phyloP scores from a whole-genome alignment of 1,140 invertebrate genomes.

The Metaphire vulgaris region DNA sequence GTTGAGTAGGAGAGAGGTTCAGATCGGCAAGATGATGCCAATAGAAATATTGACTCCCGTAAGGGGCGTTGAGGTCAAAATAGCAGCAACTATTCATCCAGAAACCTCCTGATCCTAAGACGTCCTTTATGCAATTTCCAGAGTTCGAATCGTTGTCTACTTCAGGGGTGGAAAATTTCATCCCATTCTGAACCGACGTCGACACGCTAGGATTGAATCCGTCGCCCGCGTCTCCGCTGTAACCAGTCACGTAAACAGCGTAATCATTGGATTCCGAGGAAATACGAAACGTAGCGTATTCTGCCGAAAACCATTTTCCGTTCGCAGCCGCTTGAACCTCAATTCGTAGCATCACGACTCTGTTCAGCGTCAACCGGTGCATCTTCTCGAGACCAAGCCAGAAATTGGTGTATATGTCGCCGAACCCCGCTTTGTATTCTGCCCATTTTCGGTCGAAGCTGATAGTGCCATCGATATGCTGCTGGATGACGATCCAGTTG shows the following conservation, averaged over 20 bases:
- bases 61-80: constrained; percentile 14
- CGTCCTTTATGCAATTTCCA: neutral
- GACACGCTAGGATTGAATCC: neutral
- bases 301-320: neutral
- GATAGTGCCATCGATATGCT: constrained; percentile 36
- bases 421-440: constrained; percentile 42
- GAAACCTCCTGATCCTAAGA: neutral
- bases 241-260: neutral
- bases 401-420: constrained; percentile 5
- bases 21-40: neutral
- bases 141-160: neutral
- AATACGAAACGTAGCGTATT: neutral
- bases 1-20: neutral
- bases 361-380: constrained; percentile 11
- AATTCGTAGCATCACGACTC: neutral
- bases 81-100: constrained; percentile 2
- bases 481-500: constrained; percentile 69
- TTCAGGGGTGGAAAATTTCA: constrained; percentile 6
- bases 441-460: constrained; percentile 13
- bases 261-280: neutral
- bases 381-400: constrained; percentile 21
- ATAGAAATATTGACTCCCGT: neutral
- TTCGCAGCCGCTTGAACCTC: constrained; percentile 2
- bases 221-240: neutral
- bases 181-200: neutral